phyloP scores from a whole-genome alignment of 2,888 invertebrate genomes.

The Boloria selene region DNA sequence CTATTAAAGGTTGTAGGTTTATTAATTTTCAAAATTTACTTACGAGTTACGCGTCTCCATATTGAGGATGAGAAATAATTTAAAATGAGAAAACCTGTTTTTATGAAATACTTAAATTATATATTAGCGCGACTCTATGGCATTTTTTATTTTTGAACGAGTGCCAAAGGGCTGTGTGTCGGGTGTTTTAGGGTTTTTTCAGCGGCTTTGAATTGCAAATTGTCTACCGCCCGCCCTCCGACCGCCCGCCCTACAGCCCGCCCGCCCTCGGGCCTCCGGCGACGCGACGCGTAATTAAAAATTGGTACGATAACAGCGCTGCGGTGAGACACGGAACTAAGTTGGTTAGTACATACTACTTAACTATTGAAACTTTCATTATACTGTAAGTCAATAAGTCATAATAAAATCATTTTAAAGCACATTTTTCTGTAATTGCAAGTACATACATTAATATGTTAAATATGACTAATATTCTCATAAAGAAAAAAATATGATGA shows the following conservation, averaged over 20 bases:
- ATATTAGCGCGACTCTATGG: slow-evolving; percentile 38
- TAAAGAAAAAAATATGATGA: no score
- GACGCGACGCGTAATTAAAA: slow-evolving; percentile 67
- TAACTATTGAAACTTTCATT: no score
- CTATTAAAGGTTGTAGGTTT: no score
- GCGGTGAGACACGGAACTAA: slow-evolving; percentile 54
- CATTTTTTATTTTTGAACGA: slow-evolving; percentile 50
- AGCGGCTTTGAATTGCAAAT: slow-evolving; percentile 81
- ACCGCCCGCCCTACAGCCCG: slow-evolving; percentile 51
- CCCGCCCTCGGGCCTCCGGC: slow-evolving; percentile 47
- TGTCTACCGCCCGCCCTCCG: slow-evolving; percentile 52
- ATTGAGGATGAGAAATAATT: no score
- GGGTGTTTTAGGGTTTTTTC: slow-evolving; percentile 80
- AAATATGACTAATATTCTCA: no score
- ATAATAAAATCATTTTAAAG: no score
- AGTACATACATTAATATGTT: no score
- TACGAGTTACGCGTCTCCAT: no score
- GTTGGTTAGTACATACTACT: background rate
- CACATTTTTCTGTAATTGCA: no score
- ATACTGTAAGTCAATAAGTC: no score
- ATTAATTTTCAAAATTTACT: no score
- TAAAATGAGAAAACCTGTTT: no score
- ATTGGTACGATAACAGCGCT: slow-evolving; percentile 56
- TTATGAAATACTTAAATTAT: background rate
- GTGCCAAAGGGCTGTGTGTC: slow-evolving; percentile 75